Conservation (phyloP, 2,888 invertebrate species). For the Cephus nigrinus region DNA sequence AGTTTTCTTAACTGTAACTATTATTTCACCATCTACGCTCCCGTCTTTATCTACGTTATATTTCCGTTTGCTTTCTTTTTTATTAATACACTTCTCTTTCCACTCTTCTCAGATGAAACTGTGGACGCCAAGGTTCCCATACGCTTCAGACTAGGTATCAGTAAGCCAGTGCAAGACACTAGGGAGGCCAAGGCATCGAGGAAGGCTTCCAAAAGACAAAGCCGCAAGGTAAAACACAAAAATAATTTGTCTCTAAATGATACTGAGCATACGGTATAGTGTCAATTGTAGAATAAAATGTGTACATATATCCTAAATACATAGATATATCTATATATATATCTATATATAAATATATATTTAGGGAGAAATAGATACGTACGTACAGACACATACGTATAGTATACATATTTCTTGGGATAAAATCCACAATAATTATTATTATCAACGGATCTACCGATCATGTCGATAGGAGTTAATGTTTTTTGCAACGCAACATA, state of each 20-base stretch:
- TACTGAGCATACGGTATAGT: constrained; percentile 44
- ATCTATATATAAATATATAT: not conserved
- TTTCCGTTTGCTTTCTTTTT: not conserved
- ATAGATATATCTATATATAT: not conserved
- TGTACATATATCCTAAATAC: constrained; percentile 29
- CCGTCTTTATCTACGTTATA: not conserved
- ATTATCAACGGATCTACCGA: not conserved
- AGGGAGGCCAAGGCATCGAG: constrained; percentile 52
- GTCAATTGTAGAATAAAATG: constrained; percentile 20
- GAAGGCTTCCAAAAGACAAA: constrained; percentile 54
- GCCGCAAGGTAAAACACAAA: constrained; percentile 61
- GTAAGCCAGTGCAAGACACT: constrained; percentile 52
- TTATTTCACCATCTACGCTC: constrained; percentile 1
- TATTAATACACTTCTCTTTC: constrained; percentile 9
- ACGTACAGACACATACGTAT: not conserved
- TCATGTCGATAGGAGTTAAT: not conserved
- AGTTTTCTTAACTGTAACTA: not conserved
- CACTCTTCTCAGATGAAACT: constrained; percentile 40
- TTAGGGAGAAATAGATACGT: not conserved
- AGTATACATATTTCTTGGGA: not conserved
- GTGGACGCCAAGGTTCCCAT: constrained; percentile 53
- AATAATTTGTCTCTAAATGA: constrained; percentile 51
- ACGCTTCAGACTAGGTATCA: constrained; percentile 49
- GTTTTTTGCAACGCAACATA: not conserved
- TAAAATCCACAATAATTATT: not conserved